Evolutionary conservation across 2,888 invertebrate genomes (phyloP).

Genomic region (Seira sanloemensis): DNA sequence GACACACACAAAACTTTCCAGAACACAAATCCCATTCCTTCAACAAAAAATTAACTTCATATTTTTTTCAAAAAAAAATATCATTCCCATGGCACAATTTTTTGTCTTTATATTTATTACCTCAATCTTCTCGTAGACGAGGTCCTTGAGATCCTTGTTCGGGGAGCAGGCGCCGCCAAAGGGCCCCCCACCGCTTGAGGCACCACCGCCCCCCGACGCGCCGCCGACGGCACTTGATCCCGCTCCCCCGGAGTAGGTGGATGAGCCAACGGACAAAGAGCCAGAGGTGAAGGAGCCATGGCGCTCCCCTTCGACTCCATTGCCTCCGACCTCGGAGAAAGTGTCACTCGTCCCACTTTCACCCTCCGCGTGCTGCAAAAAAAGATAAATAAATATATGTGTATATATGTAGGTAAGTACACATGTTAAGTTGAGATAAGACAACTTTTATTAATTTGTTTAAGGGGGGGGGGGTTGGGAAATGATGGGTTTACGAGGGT

Average conservation of each 20-base stretch:
- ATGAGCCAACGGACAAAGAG: constrained; percentile 67
- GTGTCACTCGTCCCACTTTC: constrained; percentile 66
- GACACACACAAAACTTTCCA: no score
- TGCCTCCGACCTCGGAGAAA: constrained; percentile 57
- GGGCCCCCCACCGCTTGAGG: constrained; percentile 43
- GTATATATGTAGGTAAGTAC: no score
- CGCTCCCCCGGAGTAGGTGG: constrained; percentile 47
- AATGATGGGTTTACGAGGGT: background rate
- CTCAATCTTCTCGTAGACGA: constrained; percentile 62
- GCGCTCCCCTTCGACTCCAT: constrained; percentile 62
- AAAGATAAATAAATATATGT: no score
- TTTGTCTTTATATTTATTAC: constrained; percentile 23
- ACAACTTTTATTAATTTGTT: no score
- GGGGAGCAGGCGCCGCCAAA: constrained; percentile 60
- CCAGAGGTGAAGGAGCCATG: constrained; percentile 71
- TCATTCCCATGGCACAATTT: background rate
- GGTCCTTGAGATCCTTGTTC: constrained; percentile 58
- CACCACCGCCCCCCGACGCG: background rate
- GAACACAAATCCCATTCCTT: no score
- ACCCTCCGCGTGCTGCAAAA: constrained; percentile 62
- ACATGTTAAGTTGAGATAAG: no score
- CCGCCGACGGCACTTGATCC: constrained; percentile 17
- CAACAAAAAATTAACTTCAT: no score
- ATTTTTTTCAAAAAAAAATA: background rate
- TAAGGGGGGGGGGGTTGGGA: no score